Base-by-base conservation (phyloP, 2,797 vertebrate species). In the Valencia hispanica region DNA sequence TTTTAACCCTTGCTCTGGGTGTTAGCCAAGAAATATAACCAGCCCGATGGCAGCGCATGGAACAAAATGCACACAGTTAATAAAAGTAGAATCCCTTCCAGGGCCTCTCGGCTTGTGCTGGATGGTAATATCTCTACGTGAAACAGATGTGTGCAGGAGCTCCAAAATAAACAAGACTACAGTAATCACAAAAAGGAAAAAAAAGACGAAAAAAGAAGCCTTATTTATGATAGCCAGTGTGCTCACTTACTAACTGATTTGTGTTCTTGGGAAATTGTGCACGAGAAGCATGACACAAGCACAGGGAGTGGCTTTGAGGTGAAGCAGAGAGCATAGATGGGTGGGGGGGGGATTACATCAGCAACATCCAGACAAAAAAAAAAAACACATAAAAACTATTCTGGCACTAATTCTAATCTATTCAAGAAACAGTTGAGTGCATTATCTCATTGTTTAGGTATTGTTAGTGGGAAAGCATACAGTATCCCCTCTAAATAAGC, bases 141-240 rank as follows among this genome's bases (percentile, higher is more conserved):
- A 85, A 92, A 86, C 94, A 93, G 86, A 93, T 94, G 84, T 84
- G 80, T 77, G 78, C 53, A 80, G 85, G 80, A 83, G 79, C 70
- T 73, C 61, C 45, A 77, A 83, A 81, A 84, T 68, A 86, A 90
- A 89, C 84, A 79, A 32, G 50, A 34, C 39, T 39, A 30, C 2
- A 55, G 76, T 20, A 65, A 83, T 86, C 73, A 73, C 51, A 11
- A 39, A 39, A 22, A 22, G n/a, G 9, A 51, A 22, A 41, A 36
- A 66, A 34, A 88, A 85, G 81, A 83, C 70, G 80, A 79, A 75
- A 79, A 79, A 75, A 79, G 53, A n/a, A 66, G 71, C 74, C 71
- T 72, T 65, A 80, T 80, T 82, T 68, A 71, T 48, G 79, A 73
- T 20, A 15, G 59, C 39, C 77, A 70, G 78, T 77, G 57, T 5